Evolutionary conservation across 2,888 invertebrate species (phyloP).

Genomic region (Drosophila paramelanica): DNA sequence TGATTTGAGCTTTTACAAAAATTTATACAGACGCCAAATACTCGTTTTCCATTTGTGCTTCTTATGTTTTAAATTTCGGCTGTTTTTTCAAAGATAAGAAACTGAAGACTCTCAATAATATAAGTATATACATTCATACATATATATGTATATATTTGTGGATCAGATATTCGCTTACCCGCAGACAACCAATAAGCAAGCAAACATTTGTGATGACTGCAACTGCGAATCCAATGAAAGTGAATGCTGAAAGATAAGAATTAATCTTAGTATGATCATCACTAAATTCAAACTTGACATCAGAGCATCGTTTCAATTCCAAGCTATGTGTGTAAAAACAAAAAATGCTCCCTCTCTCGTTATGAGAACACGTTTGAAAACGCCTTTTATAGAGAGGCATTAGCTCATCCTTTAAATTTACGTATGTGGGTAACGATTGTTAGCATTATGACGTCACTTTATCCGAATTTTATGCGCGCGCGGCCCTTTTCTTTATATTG

Average conservation of each 20-base stretch:
- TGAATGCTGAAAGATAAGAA: slow-evolving; percentile 50
- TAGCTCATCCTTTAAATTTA: slow-evolving; percentile 65
- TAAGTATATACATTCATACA: not conserved
- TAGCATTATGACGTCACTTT: too few species aligned
- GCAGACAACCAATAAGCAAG: slow-evolving; percentile 62
- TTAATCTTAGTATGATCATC: slow-evolving; percentile 29
- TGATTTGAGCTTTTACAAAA: too few species aligned
- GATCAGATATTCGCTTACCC: slow-evolving; percentile 43
- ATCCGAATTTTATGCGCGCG: too few species aligned
- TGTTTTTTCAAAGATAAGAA: not conserved
- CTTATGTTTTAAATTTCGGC: not conserved
- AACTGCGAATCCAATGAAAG: slow-evolving; percentile 62
- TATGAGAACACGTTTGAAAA: slow-evolving; percentile 56
- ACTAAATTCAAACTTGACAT: slow-evolving; percentile 53
- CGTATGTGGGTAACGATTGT: not conserved
- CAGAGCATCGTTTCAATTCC: slow-evolving; percentile 23
- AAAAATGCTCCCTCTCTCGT: slow-evolving; percentile 17
- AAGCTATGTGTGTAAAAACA: not conserved
- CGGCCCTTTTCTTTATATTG: too few species aligned
- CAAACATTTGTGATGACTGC: slow-evolving; percentile 57
- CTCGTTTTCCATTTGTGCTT: too few species aligned
- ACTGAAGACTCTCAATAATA: slow-evolving; percentile 11
- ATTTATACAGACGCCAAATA: too few species aligned
- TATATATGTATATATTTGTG: not conserved
- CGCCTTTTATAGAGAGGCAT: slow-evolving; percentile 48